These are phyloP conservation scores for Montipora sp. DNA, from an alignment of 64 coral and sea anemone genomes.

Conservation along the genomic window DNA sequence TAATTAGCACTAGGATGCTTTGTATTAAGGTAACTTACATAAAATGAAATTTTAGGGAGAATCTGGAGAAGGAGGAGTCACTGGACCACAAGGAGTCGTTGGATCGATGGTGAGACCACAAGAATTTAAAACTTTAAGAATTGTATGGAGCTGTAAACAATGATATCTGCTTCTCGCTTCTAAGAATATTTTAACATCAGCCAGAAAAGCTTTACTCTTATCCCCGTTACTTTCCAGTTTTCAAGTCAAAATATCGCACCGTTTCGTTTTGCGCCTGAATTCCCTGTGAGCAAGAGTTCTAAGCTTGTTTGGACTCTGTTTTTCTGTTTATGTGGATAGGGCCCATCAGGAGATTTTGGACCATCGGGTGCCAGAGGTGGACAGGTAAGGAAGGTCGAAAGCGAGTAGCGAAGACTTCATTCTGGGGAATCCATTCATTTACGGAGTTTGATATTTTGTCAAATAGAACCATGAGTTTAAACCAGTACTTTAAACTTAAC, in stretches of 20 bases:
- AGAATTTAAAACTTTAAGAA: no score
- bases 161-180: no score
- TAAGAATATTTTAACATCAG: no score
- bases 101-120: neutral
- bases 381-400: neutral
- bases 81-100: neutral
- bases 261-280: no score
- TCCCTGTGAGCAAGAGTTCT: neutral
- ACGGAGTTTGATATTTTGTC: no score
- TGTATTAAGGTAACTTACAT: neutral
- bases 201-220: no score
- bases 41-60: constrained; percentile 17
- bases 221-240: no score
- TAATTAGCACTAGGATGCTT: neutral
- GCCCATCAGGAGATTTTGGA: neutral
- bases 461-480: no score
- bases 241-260: no score
- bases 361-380: neutral
- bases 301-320: neutral
- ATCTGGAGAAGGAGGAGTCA: constrained; percentile 12
- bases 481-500: no score
- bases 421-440: no score
- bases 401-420: neutral
- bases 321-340: neutral
- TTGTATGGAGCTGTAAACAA: no score